Conservation (phyloP, 2,797 vertebrate genomes). For the Lindbergichthys nudifrons region DNA sequence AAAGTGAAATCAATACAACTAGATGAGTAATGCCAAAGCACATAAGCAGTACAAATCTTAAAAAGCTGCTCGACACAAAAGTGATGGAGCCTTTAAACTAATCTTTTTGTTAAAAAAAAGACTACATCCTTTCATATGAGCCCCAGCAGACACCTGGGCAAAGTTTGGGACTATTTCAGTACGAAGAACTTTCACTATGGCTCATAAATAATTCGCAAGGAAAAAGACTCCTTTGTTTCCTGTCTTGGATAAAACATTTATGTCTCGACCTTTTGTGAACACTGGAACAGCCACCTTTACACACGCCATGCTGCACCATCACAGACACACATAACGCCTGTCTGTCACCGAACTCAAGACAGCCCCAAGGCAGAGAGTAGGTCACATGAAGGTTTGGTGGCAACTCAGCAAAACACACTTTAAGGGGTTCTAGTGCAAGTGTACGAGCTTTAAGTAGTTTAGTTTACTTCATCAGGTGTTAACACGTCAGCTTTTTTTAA, state of each 20-base stretch:
- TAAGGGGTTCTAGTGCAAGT: background rate
- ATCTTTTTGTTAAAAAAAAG: background rate
- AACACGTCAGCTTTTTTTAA: background rate
- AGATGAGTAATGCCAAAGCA: constrained; percentile 1
- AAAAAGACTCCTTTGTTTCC: constrained; percentile 65
- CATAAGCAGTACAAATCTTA: background rate
- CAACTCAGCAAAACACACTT: constrained; percentile 48
- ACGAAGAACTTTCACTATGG: constrained; percentile 40
- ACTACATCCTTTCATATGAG: background rate
- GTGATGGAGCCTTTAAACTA: background rate
- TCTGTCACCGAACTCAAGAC: constrained; percentile 53
- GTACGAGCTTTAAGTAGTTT: constrained; percentile 18
- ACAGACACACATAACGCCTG: constrained; percentile 42
- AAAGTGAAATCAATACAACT: constrained; percentile 41
- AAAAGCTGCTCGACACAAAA: constrained; percentile 1
- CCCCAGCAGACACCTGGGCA: constrained; percentile 38
- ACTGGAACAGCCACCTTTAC: constrained; percentile 58
- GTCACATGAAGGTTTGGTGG: constrained; percentile 30
- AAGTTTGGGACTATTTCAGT: constrained; percentile 39
- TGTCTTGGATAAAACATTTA: constrained; percentile 70
- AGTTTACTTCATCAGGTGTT: background rate
- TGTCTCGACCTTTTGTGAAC: constrained; percentile 55
- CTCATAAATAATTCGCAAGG: constrained; percentile 64
- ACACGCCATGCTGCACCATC: constrained; percentile 49
- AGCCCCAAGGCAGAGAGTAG: constrained; percentile 33